Percentiles rank a stretch among this genome's conserved stretches.
phyloP scores from a whole-genome alignment of 2,797 vertebrate genomes.

The Sylvilagus floridanus region DNA sequence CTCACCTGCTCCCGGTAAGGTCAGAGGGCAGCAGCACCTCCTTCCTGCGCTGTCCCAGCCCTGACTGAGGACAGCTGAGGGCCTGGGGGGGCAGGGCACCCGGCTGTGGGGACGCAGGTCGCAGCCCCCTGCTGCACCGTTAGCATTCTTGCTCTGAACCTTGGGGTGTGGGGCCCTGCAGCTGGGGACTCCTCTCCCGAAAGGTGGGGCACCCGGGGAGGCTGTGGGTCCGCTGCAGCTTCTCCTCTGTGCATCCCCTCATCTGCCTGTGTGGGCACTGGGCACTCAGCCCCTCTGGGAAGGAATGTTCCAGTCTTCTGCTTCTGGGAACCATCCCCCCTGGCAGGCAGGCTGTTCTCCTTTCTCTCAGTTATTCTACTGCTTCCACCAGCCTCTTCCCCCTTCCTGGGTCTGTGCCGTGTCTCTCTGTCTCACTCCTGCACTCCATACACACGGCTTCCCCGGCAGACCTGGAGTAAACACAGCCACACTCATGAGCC shows the following conservation, averaged over 20 bases:
- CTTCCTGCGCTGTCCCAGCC: no score
- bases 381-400: not conserved
- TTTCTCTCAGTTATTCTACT: not conserved
- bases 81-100: not conserved
- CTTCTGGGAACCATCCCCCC: not conserved
- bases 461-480: not conserved
- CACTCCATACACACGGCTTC: rapidly evolving
- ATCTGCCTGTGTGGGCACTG: not conserved
- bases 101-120: not conserved
- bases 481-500: not conserved
- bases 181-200: not conserved
- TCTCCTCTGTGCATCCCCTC: not conserved
- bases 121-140: no score
- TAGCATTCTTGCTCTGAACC: not conserved
- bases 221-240: not conserved
- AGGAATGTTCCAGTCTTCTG: not conserved
- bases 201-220: no score
- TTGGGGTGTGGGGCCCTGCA: not conserved
- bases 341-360: not conserved
- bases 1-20: rapidly evolving
- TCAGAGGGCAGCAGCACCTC: rapidly evolving
- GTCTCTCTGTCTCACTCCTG: not conserved
- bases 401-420: not conserved
- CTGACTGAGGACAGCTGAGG: not conserved
- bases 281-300: not conserved